These are phyloP conservation scores for Micromys minutus DNA, from an alignment of 2,113 vertebrate genomes.

Conservation along the genomic window DNA sequence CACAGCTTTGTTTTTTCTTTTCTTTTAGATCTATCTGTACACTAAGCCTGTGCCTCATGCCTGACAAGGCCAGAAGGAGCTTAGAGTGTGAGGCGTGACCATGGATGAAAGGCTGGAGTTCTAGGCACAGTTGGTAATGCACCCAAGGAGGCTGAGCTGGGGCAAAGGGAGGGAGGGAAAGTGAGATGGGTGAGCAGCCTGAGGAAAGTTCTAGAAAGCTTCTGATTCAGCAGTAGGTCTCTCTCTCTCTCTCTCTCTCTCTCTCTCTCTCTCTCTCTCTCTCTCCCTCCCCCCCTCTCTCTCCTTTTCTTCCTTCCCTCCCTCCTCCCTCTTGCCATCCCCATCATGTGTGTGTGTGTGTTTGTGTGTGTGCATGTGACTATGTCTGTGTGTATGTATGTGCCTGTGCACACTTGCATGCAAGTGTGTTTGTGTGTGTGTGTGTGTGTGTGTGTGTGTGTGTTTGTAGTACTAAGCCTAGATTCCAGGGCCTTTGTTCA, in stretches of 20 bases:
- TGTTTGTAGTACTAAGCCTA: not conserved
- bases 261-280: not conserved
- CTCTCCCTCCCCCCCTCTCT: not conserved
- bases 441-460: not conserved
- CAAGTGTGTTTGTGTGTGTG: too few species aligned
- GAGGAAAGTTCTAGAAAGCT: not conserved
- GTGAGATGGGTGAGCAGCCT: not conserved
- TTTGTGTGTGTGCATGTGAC: too few species aligned
- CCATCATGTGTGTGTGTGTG: too few species aligned
- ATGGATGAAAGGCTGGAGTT: not conserved
- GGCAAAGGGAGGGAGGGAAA: not conserved
- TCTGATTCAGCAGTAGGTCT: not conserved
- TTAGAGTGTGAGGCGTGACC: not conserved
- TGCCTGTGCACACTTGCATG: too few species aligned
- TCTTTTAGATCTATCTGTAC: not conserved
- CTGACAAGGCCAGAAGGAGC: not conserved
- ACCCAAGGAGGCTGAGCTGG: not conserved
- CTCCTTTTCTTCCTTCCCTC: too few species aligned
- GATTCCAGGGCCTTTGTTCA: too few species aligned
- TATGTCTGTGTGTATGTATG: too few species aligned
- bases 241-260: not conserved
- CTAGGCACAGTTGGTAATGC: not conserved
- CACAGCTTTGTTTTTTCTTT: not conserved
- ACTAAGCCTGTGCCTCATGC: not conserved
- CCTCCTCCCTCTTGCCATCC: too few species aligned